Base-by-base conservation (phyloP, 30 jellyfish, hydroid and myxozoan genomes). In the Rhopilema esculentum region DNA sequence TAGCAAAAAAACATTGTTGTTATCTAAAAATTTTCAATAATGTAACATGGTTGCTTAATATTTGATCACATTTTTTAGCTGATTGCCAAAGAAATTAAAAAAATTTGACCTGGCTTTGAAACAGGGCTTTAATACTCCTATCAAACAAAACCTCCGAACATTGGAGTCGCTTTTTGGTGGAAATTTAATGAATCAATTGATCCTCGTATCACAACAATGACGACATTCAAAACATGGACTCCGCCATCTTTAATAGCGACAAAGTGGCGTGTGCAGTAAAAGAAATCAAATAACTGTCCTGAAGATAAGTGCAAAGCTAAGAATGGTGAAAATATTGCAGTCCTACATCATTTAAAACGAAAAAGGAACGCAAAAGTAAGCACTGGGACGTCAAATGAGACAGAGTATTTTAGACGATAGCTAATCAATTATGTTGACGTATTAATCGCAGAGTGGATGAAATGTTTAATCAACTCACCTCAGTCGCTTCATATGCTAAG, bases 401-500 rank as follows among this genome's bases (percentile, higher is more conserved):
- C 57, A 40, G 57, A 2, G 57, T 40, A n/a, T n/a, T n/a, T 40
- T 12, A 12, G 57, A 12, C 57, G 12, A 40, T 40, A 40, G 57
- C 57, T 40, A 40, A 40, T 40, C 57, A 40, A 40, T 40, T 2
- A 40, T 40, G 57, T 40, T 40, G 9, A 40, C 57, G 57, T 40
- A 40, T 40, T 40, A 40, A 40, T 40, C 57, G 57, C 12, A 64
- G 75, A 21, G 32, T 21, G 16, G 28, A 23, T 64, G 75, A 64
- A 23, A 23, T 2, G 32, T 64, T 26, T 64, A 21, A 64, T 8
- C 75, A 64, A 23, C 75, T 21, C 87, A 72, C 92, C 63, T 79
- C 84, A 20, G 85, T 82, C 17, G 97, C 97, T 69, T 89, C 97
- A 69, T 89, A 89, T 18, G 89, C 97, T 57, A 89, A 80, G 48